Evolutionary conservation across 2,113 vertebrate species (phyloP), one percentile per base, ranked within the genome.

Genomic region (Gallinago paraguaiae): DNA sequence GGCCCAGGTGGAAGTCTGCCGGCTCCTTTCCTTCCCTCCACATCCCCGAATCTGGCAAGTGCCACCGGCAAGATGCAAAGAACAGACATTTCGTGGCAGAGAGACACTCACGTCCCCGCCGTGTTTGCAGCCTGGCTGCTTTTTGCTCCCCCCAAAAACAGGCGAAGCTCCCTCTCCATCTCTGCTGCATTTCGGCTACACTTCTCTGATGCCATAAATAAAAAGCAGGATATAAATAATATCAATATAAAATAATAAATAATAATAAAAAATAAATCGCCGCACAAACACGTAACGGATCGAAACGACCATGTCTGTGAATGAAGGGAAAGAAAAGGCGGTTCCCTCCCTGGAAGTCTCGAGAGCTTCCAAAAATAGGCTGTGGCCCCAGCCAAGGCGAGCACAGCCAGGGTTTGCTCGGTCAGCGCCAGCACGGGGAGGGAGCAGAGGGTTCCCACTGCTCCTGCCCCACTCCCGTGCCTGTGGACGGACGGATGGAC

Each of bases 291-390:
- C 6, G 0, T 56, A 68, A 90, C 64, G 80, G 90, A 92, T 96
- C 57, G 53, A 79, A 88, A 69, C 54, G 61, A 94, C 61, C 80
- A 39, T 0, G 15, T 89, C 86, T 94, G 86, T 93, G 96, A 96
- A 94, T 91, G 91, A 84, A 91, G 63, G 80, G 72, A 35, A 95
- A 95, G 74, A 88, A 87, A 82, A 92, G 77, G 93, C 54, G 0
- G 41, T 39, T 91, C 83, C 67, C 19, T 93, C 83, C 86, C 86
- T 96, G 92, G 65, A 89, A 87, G 59, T 50, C 88, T 94, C 7
- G 5, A 69, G 91, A 96, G 77, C 86, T 92, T 97, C 96, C 93
- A 96, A 93, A 96, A 96, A 92, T 89, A 96, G 96, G 68, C 77
- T 78, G 57, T 0, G 0, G 65, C 60, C 68, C 86, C 50, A 30